Evolutionary conservation across 1,140 invertebrate genomes (phyloP), one percentile per base, ranked within the genome.

Genomic region (Leucophenga varia): DNA sequence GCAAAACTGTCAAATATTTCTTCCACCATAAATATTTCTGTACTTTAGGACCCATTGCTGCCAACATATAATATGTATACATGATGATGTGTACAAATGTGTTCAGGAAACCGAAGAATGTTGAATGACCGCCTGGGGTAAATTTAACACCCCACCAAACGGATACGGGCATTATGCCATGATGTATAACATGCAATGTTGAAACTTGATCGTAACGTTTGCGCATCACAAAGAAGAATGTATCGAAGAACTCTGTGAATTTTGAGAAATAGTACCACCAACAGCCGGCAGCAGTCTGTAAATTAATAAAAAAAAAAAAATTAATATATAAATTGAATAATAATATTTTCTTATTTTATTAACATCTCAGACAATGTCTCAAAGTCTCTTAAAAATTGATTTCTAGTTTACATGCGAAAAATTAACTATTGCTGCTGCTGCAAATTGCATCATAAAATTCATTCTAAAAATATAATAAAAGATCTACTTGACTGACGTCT

Each of bases 21-120:
- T 96, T 96, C 92, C 93, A 96, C 92, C 93, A 95, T 6, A 95
- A 77, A 64, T 88, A 93, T 42, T 88, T 90, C 70, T 92, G 90
- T 57, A 91, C 81, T 35, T 83, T 79, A 0, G 91, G 90, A 35
- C 92, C 92, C 52, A 95, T 80, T 0, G 91, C 90, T 10, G 91
- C 84, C 40, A 95, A 76, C 51, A 93, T 79, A 74, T 96, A 96
- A 72, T 96, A 96, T 0, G 84, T 79, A 74, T 96, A 96, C 93
- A 96, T 96, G 19, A 95, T 78, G 22, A 91, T 86, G 68, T 95
- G 92, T 3, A 95, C 90, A 55, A 93, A 91, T 2, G 88, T 89
- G 75, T 95, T 95, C 16, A 94, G 72, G n/a, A 88, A 74, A 13
- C 87, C 86, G 47, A 90, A 93, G 79, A 93, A 92, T 1, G 86